Evolutionary conservation across 2,113 vertebrate genomes (phyloP).

Genomic region (Emydocephalus ijimae): DNA sequence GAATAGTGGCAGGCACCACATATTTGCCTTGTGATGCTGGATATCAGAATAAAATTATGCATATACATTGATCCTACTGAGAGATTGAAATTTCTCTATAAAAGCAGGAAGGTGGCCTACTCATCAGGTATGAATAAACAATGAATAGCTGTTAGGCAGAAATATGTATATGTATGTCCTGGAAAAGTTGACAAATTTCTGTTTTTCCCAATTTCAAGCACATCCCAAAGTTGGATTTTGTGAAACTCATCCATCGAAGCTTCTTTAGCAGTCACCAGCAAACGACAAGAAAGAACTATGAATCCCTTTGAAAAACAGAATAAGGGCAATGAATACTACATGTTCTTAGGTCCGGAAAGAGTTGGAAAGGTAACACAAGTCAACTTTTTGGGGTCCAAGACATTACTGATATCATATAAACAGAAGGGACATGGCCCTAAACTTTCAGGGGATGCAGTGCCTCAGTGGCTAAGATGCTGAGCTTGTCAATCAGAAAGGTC

Average conservation of each 20-base stretch:
- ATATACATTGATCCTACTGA: not conserved
- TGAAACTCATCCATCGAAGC: not conserved
- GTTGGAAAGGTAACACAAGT: not conserved
- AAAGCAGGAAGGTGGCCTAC: not conserved
- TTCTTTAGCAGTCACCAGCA: not conserved
- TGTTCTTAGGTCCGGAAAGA: not conserved
- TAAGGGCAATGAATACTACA: not conserved
- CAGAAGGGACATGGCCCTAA: not conserved
- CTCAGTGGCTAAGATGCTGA: too few species aligned
- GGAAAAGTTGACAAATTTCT: not conserved
- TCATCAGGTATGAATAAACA: not conserved
- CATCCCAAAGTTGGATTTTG: not conserved
- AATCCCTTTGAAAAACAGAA: not conserved
- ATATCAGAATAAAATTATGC: not conserved
- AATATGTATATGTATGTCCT: not conserved
- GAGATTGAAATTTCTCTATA: not conserved
- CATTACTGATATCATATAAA: not conserved
- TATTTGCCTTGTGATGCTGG: not conserved
- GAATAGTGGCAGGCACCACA: not conserved
- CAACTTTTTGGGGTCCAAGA: not conserved
- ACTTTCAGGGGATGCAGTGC: too few species aligned
- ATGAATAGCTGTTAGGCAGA: not conserved
- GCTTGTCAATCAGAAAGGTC: too few species aligned
- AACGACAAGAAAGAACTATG: not conserved
- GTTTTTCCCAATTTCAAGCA: not conserved